Conservation (phyloP, 2,888 invertebrate species). For the Ditylenchus weischeri region DNA sequence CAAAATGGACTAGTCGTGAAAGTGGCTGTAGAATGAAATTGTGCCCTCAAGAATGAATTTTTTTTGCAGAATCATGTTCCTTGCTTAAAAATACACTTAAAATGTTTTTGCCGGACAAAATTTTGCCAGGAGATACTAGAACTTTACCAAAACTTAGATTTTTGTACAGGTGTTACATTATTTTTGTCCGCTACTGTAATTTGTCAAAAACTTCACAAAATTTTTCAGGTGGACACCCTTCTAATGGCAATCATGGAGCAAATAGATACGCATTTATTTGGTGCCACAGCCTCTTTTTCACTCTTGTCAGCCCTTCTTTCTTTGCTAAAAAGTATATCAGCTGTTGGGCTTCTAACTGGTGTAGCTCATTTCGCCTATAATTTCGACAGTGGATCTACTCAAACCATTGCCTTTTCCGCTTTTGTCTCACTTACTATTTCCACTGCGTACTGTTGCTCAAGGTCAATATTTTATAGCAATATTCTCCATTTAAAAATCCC, state of each 20-base stretch:
- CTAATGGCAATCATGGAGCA: slow-evolving; percentile 93
- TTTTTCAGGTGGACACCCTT: slow-evolving; percentile 78
- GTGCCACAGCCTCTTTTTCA: slow-evolving; percentile 70
- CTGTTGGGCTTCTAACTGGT: slow-evolving; percentile 27
- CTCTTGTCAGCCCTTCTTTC: slow-evolving; percentile 60
- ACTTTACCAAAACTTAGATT: too few relatives aligned
- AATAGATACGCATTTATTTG: slow-evolving; percentile 66
- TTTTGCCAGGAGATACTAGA: too few relatives aligned
- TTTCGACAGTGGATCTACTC: slow-evolving; percentile 43
- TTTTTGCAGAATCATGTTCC: too few relatives aligned
- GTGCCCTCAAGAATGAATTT: too few relatives aligned
- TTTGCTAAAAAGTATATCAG: slow-evolving; percentile 25
- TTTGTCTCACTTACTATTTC: slow-evolving; percentile 77
- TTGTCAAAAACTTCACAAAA: too few relatives aligned
- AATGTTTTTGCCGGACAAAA: too few relatives aligned
- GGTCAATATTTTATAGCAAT: slow-evolving; percentile 59
- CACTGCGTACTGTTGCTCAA: slow-evolving; percentile 83
- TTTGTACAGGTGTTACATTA: too few relatives aligned
- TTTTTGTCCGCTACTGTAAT: too few relatives aligned
- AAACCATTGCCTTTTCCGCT: slow-evolving; percentile 74
- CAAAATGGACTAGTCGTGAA: too few relatives aligned
- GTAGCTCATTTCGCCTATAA: slow-evolving; percentile 30
- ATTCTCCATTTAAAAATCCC: not conserved
- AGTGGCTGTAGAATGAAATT: too few relatives aligned
- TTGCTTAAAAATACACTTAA: too few relatives aligned